phyloP scores from a whole-genome alignment of 2,113 vertebrate species.

The Caretta caretta region DNA sequence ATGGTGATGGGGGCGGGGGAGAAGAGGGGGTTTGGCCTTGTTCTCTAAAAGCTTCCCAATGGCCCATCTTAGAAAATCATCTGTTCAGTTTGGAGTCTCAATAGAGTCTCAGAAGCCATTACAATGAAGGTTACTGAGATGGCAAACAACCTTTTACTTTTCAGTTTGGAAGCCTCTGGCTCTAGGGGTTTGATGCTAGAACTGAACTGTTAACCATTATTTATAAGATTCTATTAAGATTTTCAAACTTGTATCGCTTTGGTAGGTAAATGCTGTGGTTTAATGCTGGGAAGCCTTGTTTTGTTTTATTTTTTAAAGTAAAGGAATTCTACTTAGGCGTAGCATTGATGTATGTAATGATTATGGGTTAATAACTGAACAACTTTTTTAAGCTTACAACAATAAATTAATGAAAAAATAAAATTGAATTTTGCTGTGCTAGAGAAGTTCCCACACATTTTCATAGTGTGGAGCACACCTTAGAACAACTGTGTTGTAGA shows the following conservation, averaged over 20 bases:
- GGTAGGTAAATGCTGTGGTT: background rate
- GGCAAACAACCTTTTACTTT: background rate
- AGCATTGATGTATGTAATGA: background rate
- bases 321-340: background rate
- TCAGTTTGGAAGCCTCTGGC: background rate
- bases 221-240: background rate
- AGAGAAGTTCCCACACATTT: background rate
- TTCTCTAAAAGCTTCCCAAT: background rate
- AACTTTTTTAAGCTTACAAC: background rate
- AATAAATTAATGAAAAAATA: background rate
- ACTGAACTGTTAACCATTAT: background rate
- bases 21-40: background rate
- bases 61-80: background rate
- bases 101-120: background rate
- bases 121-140: background rate
- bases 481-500: background rate
- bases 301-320: background rate
- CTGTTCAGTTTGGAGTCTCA: background rate
- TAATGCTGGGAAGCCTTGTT: background rate
- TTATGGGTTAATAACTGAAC: background rate
- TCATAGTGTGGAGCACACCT: background rate
- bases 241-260: background rate
- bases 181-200: background rate
- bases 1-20: too few relatives aligned
- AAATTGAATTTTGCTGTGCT: background rate